Evolutionary conservation across 2,113 vertebrate species (phyloP).

Genomic region (Myiagra hebetior): DNA sequence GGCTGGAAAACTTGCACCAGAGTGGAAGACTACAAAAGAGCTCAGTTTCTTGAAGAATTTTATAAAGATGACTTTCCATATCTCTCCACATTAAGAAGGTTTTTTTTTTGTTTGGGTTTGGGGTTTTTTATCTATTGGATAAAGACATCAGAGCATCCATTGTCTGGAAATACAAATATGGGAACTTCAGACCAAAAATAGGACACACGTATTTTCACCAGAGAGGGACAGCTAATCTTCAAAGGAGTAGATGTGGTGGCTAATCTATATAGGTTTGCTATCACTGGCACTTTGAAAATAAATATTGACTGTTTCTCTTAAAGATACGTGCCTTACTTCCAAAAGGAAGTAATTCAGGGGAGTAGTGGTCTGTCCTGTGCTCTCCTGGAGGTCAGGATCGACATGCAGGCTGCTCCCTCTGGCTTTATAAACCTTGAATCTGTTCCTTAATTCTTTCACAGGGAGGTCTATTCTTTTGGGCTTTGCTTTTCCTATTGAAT

Average conservation of each 20-base stretch:
- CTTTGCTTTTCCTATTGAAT: conserved; percentile 41
- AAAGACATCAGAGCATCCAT: neutral
- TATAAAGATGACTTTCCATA: neutral
- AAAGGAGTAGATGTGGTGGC: neutral
- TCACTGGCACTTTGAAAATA: neutral
- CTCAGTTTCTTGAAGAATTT: neutral
- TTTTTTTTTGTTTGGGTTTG: neutral
- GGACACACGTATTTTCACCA: neutral
- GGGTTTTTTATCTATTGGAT: neutral
- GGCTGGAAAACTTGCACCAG: neutral
- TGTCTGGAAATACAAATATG: neutral
- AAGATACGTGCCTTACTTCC: neutral
- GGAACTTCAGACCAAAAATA: neutral
- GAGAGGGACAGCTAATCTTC: neutral
- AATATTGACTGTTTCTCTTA: neutral
- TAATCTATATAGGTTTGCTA: neutral
- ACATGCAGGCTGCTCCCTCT: neutral
- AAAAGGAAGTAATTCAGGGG: neutral
- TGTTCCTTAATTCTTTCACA: conserved; percentile 12
- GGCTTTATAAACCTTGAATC: conserved; percentile 27
- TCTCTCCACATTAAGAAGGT: neutral
- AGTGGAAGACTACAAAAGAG: neutral
- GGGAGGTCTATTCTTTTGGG: conserved; percentile 15
- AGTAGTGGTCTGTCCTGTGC: neutral
- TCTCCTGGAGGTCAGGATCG: neutral